These are phyloP conservation scores for Dolichotis patagonum DNA, from an alignment of 2,113 vertebrate species.

Conservation along the genomic window DNA sequence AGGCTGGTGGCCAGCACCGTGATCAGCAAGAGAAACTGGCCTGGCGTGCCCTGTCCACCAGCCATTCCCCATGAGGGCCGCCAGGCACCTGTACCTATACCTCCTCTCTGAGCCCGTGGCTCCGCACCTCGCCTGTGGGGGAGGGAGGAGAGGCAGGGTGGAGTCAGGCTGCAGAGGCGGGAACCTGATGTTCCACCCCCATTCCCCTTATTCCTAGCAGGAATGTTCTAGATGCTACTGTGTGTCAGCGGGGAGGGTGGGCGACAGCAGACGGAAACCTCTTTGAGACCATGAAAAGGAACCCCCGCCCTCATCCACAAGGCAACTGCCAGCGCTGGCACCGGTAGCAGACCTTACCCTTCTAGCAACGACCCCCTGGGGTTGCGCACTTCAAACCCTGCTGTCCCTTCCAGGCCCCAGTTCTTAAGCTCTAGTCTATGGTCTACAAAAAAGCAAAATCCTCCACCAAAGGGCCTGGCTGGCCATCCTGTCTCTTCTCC, in stretches of 20 bases:
- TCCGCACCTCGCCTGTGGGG: neutral
- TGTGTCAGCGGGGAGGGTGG: neutral
- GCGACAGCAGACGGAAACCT: neutral
- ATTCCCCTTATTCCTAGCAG: neutral
- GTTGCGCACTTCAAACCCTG: constrained; percentile 25
- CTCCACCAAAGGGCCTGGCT: neutral
- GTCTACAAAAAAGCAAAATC: constrained; percentile 30
- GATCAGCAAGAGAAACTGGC: constrained; percentile 17
- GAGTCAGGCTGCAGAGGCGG: neutral
- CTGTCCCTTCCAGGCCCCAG: constrained; percentile 50
- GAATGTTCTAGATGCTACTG: constrained; percentile 7
- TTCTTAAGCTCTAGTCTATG: constrained; percentile 38
- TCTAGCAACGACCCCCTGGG: neutral
- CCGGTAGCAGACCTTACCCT: neutral
- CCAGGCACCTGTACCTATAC: neutral
- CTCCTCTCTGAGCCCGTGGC: neutral
- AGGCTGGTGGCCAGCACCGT: neutral
- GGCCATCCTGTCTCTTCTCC: neutral
- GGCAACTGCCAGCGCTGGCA: neutral
- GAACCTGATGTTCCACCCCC: neutral
- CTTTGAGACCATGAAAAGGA: neutral
- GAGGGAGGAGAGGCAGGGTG: neutral
- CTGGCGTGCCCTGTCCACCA: neutral
- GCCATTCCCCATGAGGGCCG: neutral
- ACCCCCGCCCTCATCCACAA: neutral